Evolutionary conservation across 2,888 invertebrate species (phyloP), one percentile per base, ranked within the genome.

Genomic region (Onthophagus sagittarius): DNA sequence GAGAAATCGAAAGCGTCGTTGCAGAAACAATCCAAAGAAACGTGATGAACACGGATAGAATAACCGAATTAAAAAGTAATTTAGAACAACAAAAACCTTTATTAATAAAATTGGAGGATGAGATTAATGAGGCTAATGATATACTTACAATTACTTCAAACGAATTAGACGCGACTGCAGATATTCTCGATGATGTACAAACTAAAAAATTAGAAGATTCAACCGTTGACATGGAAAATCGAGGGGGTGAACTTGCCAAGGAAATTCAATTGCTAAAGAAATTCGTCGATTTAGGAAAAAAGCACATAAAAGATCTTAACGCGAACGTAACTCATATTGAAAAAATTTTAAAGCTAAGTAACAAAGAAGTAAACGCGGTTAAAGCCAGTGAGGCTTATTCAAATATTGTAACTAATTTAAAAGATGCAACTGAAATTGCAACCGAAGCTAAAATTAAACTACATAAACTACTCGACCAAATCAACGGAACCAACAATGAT

Each of bases 361-460:
- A 81, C 73, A 88, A 90, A 78, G 91, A 92, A 64, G 89, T 89
- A 74, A 86, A 87, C 77, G 90, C 90, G 39, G 83, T 91, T 73
- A 87, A 88, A 80, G 91, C 91, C 0, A 90, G 90, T 72, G 87
- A 88, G 75, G 90, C 90, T 0, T 92, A 94, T 77, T 90, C 92
- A 74, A 91, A 92, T 72, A 94, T 97, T 0, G 89, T 92, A 0
- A 89, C 90, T 72, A 91, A 92, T 15, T 89, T 96, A 71, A 84
- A 87, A 7, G 89, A 89, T 63, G 94, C 93, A 0, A 88, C 86
- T 77, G 86, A 89, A 39, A 90, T 91, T 79, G 89, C 91, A 0
- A 84, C 85, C 63, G 90, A 91, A 76, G 93, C 93, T 2, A 75
- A 78, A 63, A 70, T 77, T 23, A 77, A 79, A 13, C 73, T 84